Evolutionary conservation across 2,888 invertebrate species (phyloP), one percentile per base, ranked within the genome.

Genomic region (Epinotia nisella): DNA sequence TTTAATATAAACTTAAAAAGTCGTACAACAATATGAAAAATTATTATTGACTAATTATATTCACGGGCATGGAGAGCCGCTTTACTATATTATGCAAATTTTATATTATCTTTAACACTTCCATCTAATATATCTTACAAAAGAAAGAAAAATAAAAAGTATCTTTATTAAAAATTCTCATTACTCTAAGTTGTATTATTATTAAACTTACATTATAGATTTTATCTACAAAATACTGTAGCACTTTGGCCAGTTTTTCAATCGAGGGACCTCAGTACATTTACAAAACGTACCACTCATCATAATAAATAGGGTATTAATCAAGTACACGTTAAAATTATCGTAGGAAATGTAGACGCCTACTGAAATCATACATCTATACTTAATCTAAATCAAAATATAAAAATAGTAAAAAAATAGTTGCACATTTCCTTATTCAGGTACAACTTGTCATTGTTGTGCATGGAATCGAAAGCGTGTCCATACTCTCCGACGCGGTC

Each of bases 1-100:
- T 96, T 96, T 96, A 96, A 96, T 96, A 96, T 96, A 96, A 96
- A 96, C 96, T 96, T 96, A 96, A 96, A 96, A 96, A 96, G 95
- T 94, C 95, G 96, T 96, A 96, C 96, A 96, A 96, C 96, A 96
- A 96, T 96, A 96, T 96, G 96, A 96, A 96, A 96, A 96, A 96
- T 96, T 96, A 91, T 91, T 91, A 96, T 96, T 96, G 95, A 95
- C 96, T 96, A 96, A 93, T 96, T 94, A 93, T 94, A 94, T 94
- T 94, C 89, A 95, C 95, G 95, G 95, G 94, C 94, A 95, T 95
- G 95, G 95, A 95, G 94, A 92, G 94, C 95, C 95, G 94, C 94
- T 94, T 95, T 94, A 94, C 95, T 95, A 95, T 94, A 93, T 91
- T 94, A 93, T 93, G 94, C 94, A 94, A 94, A 95, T 95, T 94